Evolutionary conservation across 2,113 vertebrate species (phyloP), one percentile per base, ranked within the genome.

Genomic region (Odocoileus hemionus): DNA sequence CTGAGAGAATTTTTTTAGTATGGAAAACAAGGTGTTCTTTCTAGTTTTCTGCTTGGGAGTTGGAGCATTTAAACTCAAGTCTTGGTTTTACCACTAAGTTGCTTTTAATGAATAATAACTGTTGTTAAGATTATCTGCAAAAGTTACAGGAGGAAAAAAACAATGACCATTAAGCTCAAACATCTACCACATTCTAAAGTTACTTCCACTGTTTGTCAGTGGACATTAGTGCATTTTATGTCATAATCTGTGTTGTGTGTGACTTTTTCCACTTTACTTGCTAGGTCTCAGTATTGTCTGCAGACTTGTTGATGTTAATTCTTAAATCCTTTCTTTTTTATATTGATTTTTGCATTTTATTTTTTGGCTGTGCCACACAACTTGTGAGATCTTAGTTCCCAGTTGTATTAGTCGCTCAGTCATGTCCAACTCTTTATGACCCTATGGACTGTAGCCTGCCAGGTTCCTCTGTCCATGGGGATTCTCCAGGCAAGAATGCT

Each of bases 21-120:
- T 83, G 50, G 86, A 64, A 93, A 88, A 86, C 25, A n/a, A 58
- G 55, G 14, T 95, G 57, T 92, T 78, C 70, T 79, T 74, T 92
- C 33, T n/a, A 70, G 83, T 50, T 80, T 60, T 97, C 47, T 87
- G 33, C 61, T 86, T 94, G 55, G 36, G 84, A 70, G 39, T 84
- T 79, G 45, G 33, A 45, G 8, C 55, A 25, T 80, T 61, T 92
- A 57, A 60, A 58, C 83, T 84, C 25, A 7, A 60, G 43, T 26
- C 12, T 57, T 67, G 28, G 7, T 95, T 84, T 94, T 85, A 33
- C 16, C 50, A 85, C 82, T 61, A 52, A 85, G 39, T n/a, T 80
- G 12, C 87, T 74, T 85, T 87, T 92, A 70, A 28, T 92, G 36
- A 86, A 58, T 33, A 86, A 67, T 57, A 86, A 39, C 58, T 76